Conservation (phyloP, 1,140 invertebrate species). For the Drosophila santomea region DNA sequence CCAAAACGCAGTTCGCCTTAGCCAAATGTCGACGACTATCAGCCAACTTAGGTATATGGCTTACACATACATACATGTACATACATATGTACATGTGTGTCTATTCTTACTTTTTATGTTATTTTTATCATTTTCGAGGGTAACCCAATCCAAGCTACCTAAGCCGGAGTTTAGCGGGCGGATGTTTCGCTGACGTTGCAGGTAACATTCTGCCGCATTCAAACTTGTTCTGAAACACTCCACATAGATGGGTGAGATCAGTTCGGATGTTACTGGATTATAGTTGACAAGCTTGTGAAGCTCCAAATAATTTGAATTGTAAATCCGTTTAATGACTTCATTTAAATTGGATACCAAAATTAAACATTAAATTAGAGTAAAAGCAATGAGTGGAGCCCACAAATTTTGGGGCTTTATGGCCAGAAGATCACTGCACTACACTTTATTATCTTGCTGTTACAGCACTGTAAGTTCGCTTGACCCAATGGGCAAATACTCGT, state of each 20-base stretch:
- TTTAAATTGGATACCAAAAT: neutral
- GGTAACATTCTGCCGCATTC: slow-evolving; percentile 22
- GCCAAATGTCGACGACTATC: slow-evolving; percentile 58
- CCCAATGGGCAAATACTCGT: slow-evolving; percentile 7
- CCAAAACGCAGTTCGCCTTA: slow-evolving; percentile 70
- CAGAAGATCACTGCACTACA: slow-evolving; percentile 30
- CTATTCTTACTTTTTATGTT: slow-evolving; percentile 5
- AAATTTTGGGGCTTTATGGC: slow-evolving; percentile 26
- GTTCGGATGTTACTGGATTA: slow-evolving; percentile 14
- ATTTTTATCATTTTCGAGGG: slow-evolving; percentile 10
- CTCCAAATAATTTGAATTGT: neutral
- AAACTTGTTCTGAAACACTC: slow-evolving; percentile 37
- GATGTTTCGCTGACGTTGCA: slow-evolving; percentile 38
- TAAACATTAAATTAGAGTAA: neutral
- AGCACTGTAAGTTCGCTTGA: slow-evolving; percentile 34
- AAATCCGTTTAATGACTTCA: neutral
- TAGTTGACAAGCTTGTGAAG: neutral
- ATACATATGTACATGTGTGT: neutral
- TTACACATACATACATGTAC: neutral
- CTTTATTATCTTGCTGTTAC: slow-evolving; percentile 38
- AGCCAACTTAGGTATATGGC: slow-evolving; percentile 6
- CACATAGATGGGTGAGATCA: slow-evolving; percentile 33
- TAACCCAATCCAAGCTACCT: slow-evolving; percentile 31
- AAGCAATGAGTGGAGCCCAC: neutral
- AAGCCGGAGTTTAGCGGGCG: slow-evolving; percentile 12